These are phyloP conservation scores for Hyphantria cunea DNA, from an alignment of 1,140 invertebrate species.

Conservation along the genomic window DNA sequence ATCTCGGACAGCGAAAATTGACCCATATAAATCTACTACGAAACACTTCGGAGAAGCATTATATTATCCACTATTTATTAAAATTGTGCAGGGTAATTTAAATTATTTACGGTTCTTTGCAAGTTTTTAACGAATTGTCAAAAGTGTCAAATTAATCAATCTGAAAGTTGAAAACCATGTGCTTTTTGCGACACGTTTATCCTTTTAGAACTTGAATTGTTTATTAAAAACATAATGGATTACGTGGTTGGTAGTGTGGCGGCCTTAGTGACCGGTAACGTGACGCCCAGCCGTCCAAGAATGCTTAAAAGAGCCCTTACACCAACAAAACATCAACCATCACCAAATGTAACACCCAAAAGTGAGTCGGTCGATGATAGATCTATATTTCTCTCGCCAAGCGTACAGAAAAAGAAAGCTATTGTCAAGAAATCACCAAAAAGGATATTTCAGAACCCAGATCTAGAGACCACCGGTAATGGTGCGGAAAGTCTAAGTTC, in stretches of 20 bases:
- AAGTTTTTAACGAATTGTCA: conserved; percentile 13
- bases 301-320: conserved; percentile 58
- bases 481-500: conserved; percentile 38
- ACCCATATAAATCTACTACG: too few species aligned
- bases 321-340: conserved; percentile 71
- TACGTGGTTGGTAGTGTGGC: conserved; percentile 72
- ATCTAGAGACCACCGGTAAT: conserved; percentile 54
- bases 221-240: conserved; percentile 6
- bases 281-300: conserved; percentile 71
- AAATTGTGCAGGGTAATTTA: too few species aligned
- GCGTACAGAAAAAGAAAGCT: conserved; percentile 70
- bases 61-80: too few species aligned
- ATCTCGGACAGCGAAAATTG: too few species aligned
- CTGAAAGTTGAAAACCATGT: conserved; percentile 40
- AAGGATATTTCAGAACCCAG: conserved; percentile 70
- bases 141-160: conserved; percentile 29
- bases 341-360: conserved; percentile 74
- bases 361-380: conserved; percentile 65
- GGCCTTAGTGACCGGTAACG: conserved; percentile 69
- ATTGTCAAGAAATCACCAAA: conserved; percentile 76
- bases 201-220: background rate
- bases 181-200: conserved; percentile 22
- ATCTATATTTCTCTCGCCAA: conserved; percentile 71
- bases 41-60: too few species aligned
- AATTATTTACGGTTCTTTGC: too few species aligned